Evolutionary conservation across 1,140 invertebrate species (phyloP).

Genomic region (Drosophila bipectinata): DNA sequence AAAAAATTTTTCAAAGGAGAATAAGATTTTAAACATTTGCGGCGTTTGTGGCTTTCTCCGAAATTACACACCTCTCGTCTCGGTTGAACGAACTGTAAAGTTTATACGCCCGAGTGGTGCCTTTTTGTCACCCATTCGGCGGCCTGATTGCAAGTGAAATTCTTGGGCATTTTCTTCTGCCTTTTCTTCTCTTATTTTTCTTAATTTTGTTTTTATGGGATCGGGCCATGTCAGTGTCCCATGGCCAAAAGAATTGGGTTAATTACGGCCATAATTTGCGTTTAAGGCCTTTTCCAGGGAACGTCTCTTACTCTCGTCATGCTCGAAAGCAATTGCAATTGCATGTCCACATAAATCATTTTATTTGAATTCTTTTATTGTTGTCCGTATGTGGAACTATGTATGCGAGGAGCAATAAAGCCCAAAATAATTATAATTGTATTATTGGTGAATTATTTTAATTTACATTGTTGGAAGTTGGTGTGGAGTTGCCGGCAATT

Average conservation of each 20-base stretch:
- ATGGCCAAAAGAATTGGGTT: conserved; percentile 72
- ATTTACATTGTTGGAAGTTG: conserved; percentile 27
- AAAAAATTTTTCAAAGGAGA: no score
- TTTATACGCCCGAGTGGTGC: conserved; percentile 18
- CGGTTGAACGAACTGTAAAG: conserved; percentile 63
- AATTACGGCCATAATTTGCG: conserved; percentile 72
- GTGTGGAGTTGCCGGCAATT: conserved; percentile 51
- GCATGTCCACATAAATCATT: conserved; percentile 71
- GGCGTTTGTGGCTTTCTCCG: conserved; percentile 6
- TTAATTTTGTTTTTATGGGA: conserved; percentile 58
- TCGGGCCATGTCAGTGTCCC: conserved; percentile 36
- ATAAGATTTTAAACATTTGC: neutral
- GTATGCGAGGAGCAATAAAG: conserved; percentile 26
- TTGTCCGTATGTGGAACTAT: conserved; percentile 22
- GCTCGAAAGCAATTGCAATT: conserved; percentile 62
- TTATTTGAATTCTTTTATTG: conserved; percentile 11
- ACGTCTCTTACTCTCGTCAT: conserved; percentile 8
- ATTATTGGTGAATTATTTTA: conserved; percentile 56
- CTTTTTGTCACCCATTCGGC: conserved; percentile 22
- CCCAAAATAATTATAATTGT: conserved; percentile 60
- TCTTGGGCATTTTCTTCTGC: conserved; percentile 54
- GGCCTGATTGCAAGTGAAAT: conserved; percentile 59
- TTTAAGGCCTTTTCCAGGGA: conserved; percentile 72
- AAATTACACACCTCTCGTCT: neutral
- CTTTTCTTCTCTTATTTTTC: conserved; percentile 32